A percentile compares a stretch with the other conserved stretches of the same genome.
Evolutionary conservation across 2,113 vertebrate genomes (phyloP).

Genomic region (Callithrix jacchus): DNA sequence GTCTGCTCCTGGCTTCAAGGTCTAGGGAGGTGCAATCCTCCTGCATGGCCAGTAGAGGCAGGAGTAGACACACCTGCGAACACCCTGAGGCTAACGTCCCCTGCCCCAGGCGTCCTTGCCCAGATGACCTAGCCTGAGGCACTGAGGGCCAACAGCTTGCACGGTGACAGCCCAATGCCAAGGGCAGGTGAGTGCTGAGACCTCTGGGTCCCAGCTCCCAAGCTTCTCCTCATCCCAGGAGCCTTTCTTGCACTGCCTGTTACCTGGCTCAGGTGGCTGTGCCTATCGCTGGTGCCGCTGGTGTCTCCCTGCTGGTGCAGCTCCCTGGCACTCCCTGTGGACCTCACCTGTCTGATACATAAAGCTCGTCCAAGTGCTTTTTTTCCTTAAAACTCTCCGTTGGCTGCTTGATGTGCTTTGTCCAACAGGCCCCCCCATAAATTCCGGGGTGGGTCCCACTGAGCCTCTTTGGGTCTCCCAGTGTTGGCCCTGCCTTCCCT

Average conservation of each 20-base stretch:
- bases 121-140: not conserved
- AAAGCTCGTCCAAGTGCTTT: not conserved
- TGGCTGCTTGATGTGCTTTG: not conserved
- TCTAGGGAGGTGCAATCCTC: not conserved
- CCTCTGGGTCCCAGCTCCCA: not conserved
- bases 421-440: not conserved
- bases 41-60: fast-evolving
- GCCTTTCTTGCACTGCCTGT: not conserved
- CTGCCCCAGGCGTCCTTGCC: not conserved
- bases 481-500: not conserved
- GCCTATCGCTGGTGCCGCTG: fast-evolving
- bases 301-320: fast-evolving
- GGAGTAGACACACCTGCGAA: fast-evolving
- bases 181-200: not conserved
- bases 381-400: not conserved
- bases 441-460: not conserved
- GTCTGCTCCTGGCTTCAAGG: too few species aligned
- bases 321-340: not conserved
- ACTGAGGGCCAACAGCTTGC: not conserved
- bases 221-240: not conserved
- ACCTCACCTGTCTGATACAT: fast-evolving
- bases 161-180: not conserved
- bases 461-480: not conserved
- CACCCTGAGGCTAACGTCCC: not conserved
- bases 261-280: not conserved